Conservation (phyloP, 1,140 invertebrate species). For the Acromyrmex echinatior region DNA sequence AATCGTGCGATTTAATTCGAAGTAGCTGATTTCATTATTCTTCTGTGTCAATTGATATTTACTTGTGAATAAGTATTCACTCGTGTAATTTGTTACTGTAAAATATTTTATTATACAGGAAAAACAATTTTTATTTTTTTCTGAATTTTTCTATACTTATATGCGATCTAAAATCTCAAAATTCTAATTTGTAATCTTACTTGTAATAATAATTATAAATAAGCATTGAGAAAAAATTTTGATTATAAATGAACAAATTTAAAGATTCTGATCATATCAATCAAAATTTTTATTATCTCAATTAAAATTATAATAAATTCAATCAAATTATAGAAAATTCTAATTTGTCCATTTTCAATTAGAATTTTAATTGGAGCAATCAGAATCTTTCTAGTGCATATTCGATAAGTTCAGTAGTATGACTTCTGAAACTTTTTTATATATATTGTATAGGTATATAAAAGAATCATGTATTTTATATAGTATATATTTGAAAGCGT, state of each 20-base stretch:
- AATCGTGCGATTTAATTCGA: conserved; percentile 39
- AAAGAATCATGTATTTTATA: not conserved
- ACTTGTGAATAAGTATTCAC: not conserved
- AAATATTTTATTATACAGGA: not conserved
- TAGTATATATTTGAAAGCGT: not conserved
- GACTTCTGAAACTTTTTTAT: not conserved
- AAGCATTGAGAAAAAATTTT: too few species aligned
- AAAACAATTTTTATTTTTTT: not conserved
- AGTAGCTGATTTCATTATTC: conserved; percentile 24
- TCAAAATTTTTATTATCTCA: too few species aligned
- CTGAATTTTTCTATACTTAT: not conserved
- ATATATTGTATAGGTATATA: not conserved
- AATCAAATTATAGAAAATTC: too few species aligned
- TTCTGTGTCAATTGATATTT: conserved; percentile 29
- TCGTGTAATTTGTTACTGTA: not conserved
- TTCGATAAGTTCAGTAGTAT: not conserved
- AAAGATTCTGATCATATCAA: too few species aligned
- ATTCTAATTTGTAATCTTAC: not conserved
- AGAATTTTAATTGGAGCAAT: too few species aligned
- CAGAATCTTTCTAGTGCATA: too few species aligned
- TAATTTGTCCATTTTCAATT: too few species aligned
- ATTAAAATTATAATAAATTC: too few species aligned
- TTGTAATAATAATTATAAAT: not conserved
- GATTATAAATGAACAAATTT: too few species aligned
- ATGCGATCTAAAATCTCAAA: not conserved